phyloP scores from a whole-genome alignment of 2,113 vertebrate genomes.

The Furnarius figulus region DNA sequence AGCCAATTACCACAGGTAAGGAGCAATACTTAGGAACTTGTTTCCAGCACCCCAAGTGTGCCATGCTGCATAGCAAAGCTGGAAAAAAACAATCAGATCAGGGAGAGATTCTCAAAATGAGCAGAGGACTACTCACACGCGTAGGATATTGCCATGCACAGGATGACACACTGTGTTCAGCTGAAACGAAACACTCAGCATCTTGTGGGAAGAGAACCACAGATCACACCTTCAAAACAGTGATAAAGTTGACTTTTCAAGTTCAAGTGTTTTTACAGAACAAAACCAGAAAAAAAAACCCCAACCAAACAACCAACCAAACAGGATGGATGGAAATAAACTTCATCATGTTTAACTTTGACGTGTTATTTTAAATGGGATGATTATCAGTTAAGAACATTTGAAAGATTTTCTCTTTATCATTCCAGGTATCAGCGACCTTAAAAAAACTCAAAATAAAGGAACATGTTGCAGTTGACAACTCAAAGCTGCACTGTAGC shows the following conservation, averaged over 20 bases:
- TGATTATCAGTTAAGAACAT: not conserved
- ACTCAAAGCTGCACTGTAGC: not conserved
- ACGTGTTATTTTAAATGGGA: not conserved
- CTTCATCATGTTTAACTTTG: not conserved
- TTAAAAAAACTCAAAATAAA: not conserved
- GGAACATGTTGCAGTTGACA: not conserved
- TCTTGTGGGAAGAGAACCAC: not conserved
- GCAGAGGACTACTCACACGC: fast-evolving
- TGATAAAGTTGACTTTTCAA: not conserved
- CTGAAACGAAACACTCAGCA: not conserved
- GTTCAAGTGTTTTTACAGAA: not conserved
- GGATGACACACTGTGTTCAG: not conserved
- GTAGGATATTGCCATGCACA: not conserved
- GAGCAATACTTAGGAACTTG: not conserved
- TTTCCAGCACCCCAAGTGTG: not conserved
- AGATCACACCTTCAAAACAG: not conserved
- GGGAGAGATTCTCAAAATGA: not conserved
- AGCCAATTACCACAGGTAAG: not conserved
- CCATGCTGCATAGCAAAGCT: not conserved
- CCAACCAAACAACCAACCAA: not conserved
- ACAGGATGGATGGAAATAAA: not conserved
- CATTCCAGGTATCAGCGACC: not conserved
- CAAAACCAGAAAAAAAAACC: not conserved
- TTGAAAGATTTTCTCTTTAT: not conserved
- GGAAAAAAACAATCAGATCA: not conserved